phyloP scores from a whole-genome alignment of 2,113 vertebrate genomes.

The Amazona guildingii region DNA sequence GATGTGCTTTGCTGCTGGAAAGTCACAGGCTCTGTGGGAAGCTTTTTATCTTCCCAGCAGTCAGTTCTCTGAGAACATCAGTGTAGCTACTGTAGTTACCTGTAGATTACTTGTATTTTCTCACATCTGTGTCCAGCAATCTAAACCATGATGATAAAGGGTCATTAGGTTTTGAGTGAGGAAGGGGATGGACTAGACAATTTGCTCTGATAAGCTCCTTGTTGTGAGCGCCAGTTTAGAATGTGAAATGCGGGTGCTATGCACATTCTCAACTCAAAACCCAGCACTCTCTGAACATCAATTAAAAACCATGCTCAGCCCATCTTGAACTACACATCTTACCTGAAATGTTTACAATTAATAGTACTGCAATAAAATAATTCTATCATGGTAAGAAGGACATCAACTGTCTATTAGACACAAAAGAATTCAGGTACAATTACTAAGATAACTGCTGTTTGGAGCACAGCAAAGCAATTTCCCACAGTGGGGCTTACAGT shows the following conservation, averaged over 20 bases:
- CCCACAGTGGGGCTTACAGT: slow-evolving; percentile 82
- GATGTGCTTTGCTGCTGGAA: slow-evolving; percentile 90
- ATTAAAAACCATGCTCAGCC: slow-evolving; percentile 70
- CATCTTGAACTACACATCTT: slow-evolving; percentile 4
- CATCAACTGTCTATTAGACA: slow-evolving; percentile 76
- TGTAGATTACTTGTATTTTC: slow-evolving; percentile 91
- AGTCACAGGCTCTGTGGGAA: slow-evolving; percentile 93
- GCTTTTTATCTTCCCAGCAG: slow-evolving; percentile 99
- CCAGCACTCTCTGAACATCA: slow-evolving; percentile 31
- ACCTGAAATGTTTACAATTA: slow-evolving; percentile 59
- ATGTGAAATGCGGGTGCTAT: slow-evolving; percentile 76
- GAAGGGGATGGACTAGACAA: slow-evolving; percentile 86
- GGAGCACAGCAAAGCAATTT: slow-evolving; percentile 85
- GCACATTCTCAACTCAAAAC: slow-evolving; percentile 62
- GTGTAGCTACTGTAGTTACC: slow-evolving; percentile 88
- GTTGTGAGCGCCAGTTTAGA: slow-evolving; percentile 82
- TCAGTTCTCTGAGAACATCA: slow-evolving; percentile 91
- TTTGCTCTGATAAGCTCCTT: slow-evolving; percentile 88
- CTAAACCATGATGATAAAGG: slow-evolving; percentile 90
- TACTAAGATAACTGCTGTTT: slow-evolving; percentile 85
- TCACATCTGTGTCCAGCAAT: slow-evolving; percentile 88
- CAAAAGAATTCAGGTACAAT: slow-evolving; percentile 82
- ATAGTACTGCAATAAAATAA: slow-evolving; percentile 67
- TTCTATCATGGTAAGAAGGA: slow-evolving; percentile 70
- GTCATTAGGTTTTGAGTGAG: slow-evolving; percentile 89